A percentile compares a stretch with the other conserved stretches of the same genome.
Evolutionary conservation across 2,888 invertebrate species (phyloP).

Genomic region (Atrina japonica): DNA sequence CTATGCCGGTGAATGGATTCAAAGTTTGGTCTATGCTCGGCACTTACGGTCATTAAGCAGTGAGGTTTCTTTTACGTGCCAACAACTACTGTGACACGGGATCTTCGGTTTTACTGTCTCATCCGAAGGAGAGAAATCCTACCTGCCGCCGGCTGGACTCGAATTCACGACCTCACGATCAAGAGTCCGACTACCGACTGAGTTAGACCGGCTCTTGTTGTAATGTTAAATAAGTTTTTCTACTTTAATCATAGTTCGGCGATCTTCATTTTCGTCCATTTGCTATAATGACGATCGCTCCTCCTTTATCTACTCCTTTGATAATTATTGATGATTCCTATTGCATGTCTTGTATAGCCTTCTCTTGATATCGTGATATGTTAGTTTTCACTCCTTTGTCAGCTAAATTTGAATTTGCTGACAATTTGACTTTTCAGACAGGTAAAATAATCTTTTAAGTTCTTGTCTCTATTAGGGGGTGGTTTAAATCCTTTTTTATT

Average conservation of each 20-base stretch:
- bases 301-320: neutral
- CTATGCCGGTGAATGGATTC: too few relatives aligned
- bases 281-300: too few relatives aligned
- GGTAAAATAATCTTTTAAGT: neutral
- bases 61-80: too few relatives aligned
- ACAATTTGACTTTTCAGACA: constrained; percentile 5
- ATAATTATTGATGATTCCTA: neutral
- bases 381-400: constrained; percentile 1
- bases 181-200: too few relatives aligned
- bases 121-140: too few relatives aligned
- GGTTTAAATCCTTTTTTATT: constrained; percentile 5
- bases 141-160: too few relatives aligned
- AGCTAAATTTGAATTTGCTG: constrained; percentile 4
- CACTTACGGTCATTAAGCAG: too few relatives aligned
- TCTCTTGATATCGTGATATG: neutral
- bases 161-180: too few relatives aligned
- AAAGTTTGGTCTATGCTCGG: too few relatives aligned
- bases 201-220: neutral
- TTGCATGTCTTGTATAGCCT: neutral
- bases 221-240: neutral
- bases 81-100: too few relatives aligned
- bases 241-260: neutral
- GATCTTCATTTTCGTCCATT: neutral
- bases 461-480: constrained; percentile 3
- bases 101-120: too few relatives aligned